Evolutionary conservation across 2,797 vertebrate species (phyloP), one percentile per base, ranked within the genome.

Genomic region (Salmo trutta): DNA sequence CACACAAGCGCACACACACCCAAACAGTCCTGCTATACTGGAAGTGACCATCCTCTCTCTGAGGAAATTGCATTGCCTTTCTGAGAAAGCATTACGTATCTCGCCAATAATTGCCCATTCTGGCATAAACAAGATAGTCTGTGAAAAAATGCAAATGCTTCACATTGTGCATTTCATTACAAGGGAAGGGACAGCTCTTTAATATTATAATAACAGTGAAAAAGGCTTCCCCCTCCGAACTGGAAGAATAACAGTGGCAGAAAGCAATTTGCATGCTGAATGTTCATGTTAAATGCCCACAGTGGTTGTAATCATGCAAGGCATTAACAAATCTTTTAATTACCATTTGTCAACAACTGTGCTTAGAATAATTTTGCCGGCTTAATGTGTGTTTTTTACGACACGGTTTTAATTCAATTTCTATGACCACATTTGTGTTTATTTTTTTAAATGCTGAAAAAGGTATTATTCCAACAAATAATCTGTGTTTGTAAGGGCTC

Each of bases 241-340:
- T 56, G 75, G 85, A 86, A 81, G 82, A 85, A 79, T 80, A 85
- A 85, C 85, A 83, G 83, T 84, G 80, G 79, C 82, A 86, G 82
- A 88, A 92, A 88, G 76, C 88, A 91, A 93, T 94, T 94, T 93
- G 88, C 91, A 92, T 91, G 88, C 89, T 89, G 89, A 90, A 92
- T 92, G 91, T 90, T 76, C 78, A 87, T 90, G 83, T 88, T 88
- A 92, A 93, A 92, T 84, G 88, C 90, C 90, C 77, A 83, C 89
- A 91, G 91, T 91, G 90, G 91, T 93, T 93, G 93, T 92, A 92
- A 93, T 93, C 91, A 91, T 85, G 88, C 87, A 80, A 36, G 10
- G 87, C 92, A 93, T 94, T 94, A 93, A 92, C 91, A 92, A 91
- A 93, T 93, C 84, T 93, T 93, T 93, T 94, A 93, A 94, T 94